These are phyloP conservation scores for Crocuta crocuta DNA, from an alignment of 2,113 vertebrate genomes.

Conservation along the genomic window DNA sequence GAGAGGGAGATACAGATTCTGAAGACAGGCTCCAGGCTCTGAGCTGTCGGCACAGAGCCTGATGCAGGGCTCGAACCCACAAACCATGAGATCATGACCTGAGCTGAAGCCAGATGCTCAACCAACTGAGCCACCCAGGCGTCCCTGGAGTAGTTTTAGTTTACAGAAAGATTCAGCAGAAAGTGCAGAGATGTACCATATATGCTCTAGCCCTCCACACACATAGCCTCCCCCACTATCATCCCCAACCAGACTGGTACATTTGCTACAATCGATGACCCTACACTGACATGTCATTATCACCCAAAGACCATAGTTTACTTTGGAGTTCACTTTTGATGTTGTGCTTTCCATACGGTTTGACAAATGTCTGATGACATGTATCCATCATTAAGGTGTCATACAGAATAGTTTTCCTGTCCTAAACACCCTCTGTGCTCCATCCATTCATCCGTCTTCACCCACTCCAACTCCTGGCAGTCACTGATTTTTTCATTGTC, in stretches of 20 bases:
- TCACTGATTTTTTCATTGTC: neutral
- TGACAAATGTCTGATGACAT: neutral
- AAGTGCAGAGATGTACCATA: neutral
- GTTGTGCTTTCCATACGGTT: neutral
- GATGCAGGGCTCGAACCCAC: too few species aligned
- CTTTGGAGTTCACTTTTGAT: neutral
- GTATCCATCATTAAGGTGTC: neutral
- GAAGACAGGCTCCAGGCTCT: too few species aligned
- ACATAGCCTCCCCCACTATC: neutral
- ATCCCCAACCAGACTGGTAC: neutral
- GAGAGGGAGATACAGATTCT: too few species aligned
- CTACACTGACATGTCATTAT: neutral
- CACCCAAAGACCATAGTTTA: neutral
- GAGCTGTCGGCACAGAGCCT: too few species aligned
- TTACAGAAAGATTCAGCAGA: neutral
- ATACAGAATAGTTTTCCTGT: neutral
- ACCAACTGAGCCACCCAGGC: too few species aligned
- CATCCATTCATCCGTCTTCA: neutral
- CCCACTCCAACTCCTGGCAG: neutral
- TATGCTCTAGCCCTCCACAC: fast-evolving
- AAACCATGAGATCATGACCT: too few species aligned
- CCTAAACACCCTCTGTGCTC: neutral
- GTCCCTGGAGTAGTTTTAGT: neutral
- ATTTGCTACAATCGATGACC: neutral
- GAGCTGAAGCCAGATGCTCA: too few species aligned